Evolutionary conservation across 1,140 invertebrate genomes (phyloP).

Genomic region (Apis dorsata): DNA sequence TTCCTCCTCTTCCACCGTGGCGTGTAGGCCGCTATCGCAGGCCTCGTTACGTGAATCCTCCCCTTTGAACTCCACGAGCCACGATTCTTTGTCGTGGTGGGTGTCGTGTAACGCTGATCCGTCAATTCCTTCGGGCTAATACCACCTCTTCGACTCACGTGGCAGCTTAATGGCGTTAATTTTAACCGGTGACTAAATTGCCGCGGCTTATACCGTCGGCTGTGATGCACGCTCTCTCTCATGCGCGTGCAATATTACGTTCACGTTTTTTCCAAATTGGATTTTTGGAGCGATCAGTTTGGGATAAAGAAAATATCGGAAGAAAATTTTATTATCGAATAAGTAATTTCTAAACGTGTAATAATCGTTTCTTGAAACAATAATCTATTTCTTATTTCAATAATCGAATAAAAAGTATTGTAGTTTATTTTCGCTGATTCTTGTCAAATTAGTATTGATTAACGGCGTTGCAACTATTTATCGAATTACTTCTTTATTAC

Average conservation of each 20-base stretch:
- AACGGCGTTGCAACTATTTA: neutral
- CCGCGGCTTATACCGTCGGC: neutral
- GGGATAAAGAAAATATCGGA: no score
- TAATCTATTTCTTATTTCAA: no score
- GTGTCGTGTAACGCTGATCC: slow-evolving; percentile 49
- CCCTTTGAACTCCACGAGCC: slow-evolving; percentile 46
- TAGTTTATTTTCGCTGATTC: no score
- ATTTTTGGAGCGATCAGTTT: neutral
- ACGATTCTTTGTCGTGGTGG: slow-evolving; percentile 40
- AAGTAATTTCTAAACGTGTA: no score
- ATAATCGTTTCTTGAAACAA: no score
- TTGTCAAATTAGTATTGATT: no score
- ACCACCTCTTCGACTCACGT: slow-evolving; percentile 6
- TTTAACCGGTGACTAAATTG: slow-evolving; percentile 2
- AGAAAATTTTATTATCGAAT: neutral
- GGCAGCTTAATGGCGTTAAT: slow-evolving; percentile 10
- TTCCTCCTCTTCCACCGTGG: slow-evolving; percentile 21
- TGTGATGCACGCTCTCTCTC: no score
- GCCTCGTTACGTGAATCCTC: slow-evolving; percentile 60
- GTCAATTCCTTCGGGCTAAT: slow-evolving; percentile 40
- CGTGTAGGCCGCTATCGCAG: slow-evolving; percentile 52
- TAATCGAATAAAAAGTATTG: no score
- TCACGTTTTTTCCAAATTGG: neutral
- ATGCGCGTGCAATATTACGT: neutral
- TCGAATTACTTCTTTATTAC: neutral